Base-by-base conservation (phyloP, 2,113 vertebrate genomes). In the Cyrtonyx montezumae region DNA sequence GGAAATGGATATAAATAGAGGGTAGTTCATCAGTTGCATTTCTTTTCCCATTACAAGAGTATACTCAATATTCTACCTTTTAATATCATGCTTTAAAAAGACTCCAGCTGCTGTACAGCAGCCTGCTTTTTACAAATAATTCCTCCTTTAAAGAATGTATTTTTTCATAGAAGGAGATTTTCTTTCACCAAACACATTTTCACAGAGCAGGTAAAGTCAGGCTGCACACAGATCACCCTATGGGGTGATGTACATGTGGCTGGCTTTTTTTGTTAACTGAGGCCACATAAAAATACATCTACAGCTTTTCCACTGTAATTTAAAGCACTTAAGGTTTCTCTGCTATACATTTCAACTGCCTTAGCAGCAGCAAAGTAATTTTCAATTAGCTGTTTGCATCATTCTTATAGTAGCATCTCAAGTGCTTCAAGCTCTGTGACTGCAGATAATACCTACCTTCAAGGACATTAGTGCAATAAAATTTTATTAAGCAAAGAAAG, bases 1-100 rank as follows among this genome's bases (percentile, higher is more conserved):
- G 53, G 84, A 84, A 93, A 87, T 5, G 90, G 59, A 34, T 94
- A 92, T 89, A 94, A 95, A 92, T 84, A 93, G 78, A 94, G 87
- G 25, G 53, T 58, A 58, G 66, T 92, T 96, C 94, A 93, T 91
- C 49, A 91, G 45, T 91, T 32, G 25, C 36, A 79, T 55, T 76
- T 70, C 74, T 92, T 74, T 77, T 93, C 91, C 84, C 87, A 36
- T 23, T 45, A 79, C 59, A 95, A 32, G 62, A 77, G 81, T 70
- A 89, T 74, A 79, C 70, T n/a, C 56, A 88, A 94, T 76, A 77
- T 17, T 74, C 22, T 61, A 45, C 67, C 49, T 74, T 87, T 65
- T 53, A 32, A 62, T 45, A 42, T 0, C 2, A 73, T 49, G 45
- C 14, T 58, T 93, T 76, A 81, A 56, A 81, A 88, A 84, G 55